Conservation (phyloP, 2,888 invertebrate species). For the Phalera bucephala region DNA sequence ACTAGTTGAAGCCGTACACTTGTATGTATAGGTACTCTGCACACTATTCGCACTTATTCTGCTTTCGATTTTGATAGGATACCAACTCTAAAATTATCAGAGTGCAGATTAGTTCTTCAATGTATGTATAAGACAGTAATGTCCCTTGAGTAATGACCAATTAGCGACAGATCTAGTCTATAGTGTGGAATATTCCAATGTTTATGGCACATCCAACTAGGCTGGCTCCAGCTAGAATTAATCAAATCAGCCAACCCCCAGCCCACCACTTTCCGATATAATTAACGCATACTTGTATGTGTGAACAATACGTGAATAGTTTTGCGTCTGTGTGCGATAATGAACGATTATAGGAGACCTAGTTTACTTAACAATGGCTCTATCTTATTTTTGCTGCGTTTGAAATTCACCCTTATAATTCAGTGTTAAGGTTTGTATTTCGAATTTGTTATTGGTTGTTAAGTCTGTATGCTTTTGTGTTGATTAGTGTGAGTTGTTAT, state of each 20-base stretch:
- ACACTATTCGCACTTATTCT: no score
- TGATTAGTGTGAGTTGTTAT: conserved; percentile 56
- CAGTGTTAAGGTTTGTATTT: conserved; percentile 65
- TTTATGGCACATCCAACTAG: conserved; percentile 75
- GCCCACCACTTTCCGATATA: conserved; percentile 82
- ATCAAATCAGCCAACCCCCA: conserved; percentile 82
- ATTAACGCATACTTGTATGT: conserved; percentile 78
- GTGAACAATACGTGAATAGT: conserved; percentile 72
- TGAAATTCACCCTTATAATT: conserved; percentile 52
- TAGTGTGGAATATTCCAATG: conserved; percentile 70
- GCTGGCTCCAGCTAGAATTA: conserved; percentile 77
- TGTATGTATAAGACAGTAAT: conserved; percentile 27
- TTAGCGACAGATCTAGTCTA: conserved; percentile 51
- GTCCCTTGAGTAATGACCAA: conserved; percentile 50
- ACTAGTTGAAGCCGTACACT: no score
- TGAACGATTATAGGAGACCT: conserved; percentile 81
- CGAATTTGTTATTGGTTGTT: conserved; percentile 45
- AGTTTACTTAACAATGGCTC: conserved; percentile 61
- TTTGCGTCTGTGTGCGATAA: conserved; percentile 73
- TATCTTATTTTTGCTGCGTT: conserved; percentile 37
- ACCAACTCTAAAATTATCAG: no score
- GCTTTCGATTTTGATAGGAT: no score
- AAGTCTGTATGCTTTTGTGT: conserved; percentile 47
- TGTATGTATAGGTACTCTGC: no score
- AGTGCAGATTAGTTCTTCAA: not conserved